Percentiles rank a stretch among this genome's conserved stretches.
These are phyloP conservation scores for Orcinus orca DNA, from an alignment of 2,113 vertebrate species.

Conservation along the genomic window DNA sequence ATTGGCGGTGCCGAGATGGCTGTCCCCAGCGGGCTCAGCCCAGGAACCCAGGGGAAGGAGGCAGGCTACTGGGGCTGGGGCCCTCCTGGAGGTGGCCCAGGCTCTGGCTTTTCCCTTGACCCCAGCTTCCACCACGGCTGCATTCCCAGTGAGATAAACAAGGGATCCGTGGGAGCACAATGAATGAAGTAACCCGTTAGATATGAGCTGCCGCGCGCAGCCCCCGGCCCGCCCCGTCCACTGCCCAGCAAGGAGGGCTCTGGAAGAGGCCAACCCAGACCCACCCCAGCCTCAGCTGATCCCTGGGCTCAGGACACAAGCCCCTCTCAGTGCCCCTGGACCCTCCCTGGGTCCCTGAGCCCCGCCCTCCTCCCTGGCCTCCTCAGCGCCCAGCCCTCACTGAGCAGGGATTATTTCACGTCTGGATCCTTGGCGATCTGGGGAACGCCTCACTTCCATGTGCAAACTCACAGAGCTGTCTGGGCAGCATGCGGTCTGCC, in stretches of 20 bases:
- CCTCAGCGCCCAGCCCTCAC: not conserved
- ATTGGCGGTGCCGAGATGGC: not conserved
- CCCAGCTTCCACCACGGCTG: not conserved
- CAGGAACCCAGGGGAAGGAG: constrained; percentile 1
- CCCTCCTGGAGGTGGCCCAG: not conserved
- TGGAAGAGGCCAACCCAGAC: not conserved
- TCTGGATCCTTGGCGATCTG: not conserved
- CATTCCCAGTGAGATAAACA: constrained; percentile 75
- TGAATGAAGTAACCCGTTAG: constrained; percentile 75
- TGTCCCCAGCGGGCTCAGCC: not conserved
- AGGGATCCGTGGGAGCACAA: constrained; percentile 64
- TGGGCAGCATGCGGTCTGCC: not conserved
- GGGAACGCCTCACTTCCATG: not conserved
- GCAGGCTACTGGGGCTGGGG: not conserved
- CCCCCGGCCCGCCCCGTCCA: not conserved
- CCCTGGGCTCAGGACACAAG: not conserved
- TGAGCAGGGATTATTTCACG: not conserved
- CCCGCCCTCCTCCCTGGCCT: not conserved
- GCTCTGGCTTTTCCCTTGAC: constrained; percentile 35
- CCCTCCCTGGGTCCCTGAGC: not conserved
- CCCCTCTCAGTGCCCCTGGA: not conserved
- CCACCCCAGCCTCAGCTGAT: not conserved
- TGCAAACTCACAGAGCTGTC: not conserved
- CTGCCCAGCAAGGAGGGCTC: constrained; percentile 44
- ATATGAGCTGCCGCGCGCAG: constrained; percentile 61